These are phyloP conservation scores for Pseudorasbora parva DNA, from an alignment of 2,113 vertebrate species.

Conservation along the genomic window DNA sequence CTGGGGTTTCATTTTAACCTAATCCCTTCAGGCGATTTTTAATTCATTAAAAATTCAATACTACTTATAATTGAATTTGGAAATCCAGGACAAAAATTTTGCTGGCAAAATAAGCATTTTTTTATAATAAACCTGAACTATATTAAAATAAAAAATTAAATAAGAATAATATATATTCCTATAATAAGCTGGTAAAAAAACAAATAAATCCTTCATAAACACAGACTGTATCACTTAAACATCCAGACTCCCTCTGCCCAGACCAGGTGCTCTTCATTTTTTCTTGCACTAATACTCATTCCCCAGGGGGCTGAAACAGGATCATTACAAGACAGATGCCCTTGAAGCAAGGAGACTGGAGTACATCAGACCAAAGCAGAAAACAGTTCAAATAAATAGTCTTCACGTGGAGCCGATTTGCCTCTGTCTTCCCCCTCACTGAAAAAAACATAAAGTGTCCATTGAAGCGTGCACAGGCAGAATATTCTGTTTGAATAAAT, in stretches of 20 bases:
- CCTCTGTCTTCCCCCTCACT: conserved; percentile 13
- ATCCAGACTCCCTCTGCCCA: not conserved
- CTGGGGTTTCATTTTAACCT: conserved; percentile 16
- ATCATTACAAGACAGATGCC: conserved; percentile 29
- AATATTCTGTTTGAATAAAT: conserved; percentile 49
- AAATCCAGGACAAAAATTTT: not conserved
- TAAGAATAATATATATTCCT: too few relatives aligned
- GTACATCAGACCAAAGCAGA: not conserved
- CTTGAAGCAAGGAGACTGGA: conserved; percentile 37
- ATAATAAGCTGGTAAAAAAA: not conserved
- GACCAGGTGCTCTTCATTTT: conserved; percentile 29
- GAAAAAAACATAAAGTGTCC: not conserved
- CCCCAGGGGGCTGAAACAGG: conserved; percentile 1
- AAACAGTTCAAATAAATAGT: not conserved
- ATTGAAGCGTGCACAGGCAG: conserved; percentile 26
- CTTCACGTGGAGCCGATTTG: not conserved
- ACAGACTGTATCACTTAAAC: not conserved
- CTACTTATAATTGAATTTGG: conserved; percentile 1
- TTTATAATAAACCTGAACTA: not conserved
- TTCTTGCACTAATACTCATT: conserved; percentile 8
- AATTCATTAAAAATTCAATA: conserved; percentile 7
- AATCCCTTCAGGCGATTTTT: conserved; percentile 5
- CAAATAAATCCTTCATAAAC: not conserved
- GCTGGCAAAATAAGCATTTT: not conserved
- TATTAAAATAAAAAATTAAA: not conserved